Base-by-base conservation (phyloP, 2,888 invertebrate genomes). In the Ennomos fuscantarius region DNA sequence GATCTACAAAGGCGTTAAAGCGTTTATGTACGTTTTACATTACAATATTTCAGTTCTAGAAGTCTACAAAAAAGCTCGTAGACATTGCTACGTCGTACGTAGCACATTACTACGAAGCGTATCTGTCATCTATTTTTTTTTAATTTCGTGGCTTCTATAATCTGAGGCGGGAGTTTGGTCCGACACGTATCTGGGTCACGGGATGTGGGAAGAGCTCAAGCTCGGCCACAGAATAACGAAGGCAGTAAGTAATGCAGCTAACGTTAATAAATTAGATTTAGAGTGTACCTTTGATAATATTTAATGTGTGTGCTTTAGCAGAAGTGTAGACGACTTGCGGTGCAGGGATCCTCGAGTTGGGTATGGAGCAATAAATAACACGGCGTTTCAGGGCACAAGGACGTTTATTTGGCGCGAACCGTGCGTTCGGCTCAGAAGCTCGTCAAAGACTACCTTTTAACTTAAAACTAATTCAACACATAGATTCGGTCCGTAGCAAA, bases 131-230 rank as follows among this genome's bases (percentile, higher is more conserved):
- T 48, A 37, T 44, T 32, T 43, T 53, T 48, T 62, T 63, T 60
- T 56, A 60, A 56, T 62, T 58, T 62, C 41, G 51, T 48, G 51
- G 60, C 39, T 62, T 62, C 56, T 66, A 64, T 61, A 59, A 62
- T 61, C 60, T 57, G 48, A 55, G 47, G 46, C 51, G 45, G 47
- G 60, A 51, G 55, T 36, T 64, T 61, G 70, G 70, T 71, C 72
- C 68, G 68, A 74, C 73, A 76, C 72, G 77, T 79, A 86, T 82
- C 73, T 86, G 73, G 86, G 87, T 82, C 84, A 79, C 72, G 79
- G 70, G 69, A 66, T 54, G 73, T 65, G 69, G 61, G 62, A 65
- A 10, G 32, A 55, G 32, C 36, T 42, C 33, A 11, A 33, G 12
- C 24, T 24, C 5, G 10, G 15, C 35, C 46, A 39, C 34, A 34